phyloP scores from a whole-genome alignment of 1,140 invertebrate genomes.

The Lordiphosa collinella region DNA sequence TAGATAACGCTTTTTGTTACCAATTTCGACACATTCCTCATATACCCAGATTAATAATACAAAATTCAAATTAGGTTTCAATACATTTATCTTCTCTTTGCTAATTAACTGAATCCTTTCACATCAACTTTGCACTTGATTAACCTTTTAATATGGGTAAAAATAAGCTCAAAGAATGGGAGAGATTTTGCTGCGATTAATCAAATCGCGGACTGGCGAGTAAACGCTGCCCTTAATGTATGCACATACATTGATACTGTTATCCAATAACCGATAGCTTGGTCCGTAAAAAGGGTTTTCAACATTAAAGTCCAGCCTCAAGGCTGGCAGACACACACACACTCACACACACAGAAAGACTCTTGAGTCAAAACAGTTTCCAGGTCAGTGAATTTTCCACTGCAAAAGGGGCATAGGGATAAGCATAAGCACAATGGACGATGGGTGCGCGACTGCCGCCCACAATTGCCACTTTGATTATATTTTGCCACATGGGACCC shows the following conservation, averaged over 20 bases:
- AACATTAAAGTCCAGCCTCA: conserved; percentile 12
- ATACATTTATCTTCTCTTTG: conserved; percentile 8
- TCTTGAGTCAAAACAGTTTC: conserved; percentile 34
- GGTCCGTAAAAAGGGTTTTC: conserved; percentile 38
- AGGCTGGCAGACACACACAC: conserved; percentile 4
- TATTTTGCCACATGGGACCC: conserved; percentile 71
- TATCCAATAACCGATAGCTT: neutral
- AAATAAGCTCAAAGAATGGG: conserved; percentile 37
- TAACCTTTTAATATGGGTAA: conserved; percentile 41
- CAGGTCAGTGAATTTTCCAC: conserved; percentile 57
- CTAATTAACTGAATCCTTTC: conserved; percentile 63
- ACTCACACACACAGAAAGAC: neutral
- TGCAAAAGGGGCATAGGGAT: conserved; percentile 21
- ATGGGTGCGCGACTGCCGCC: conserved; percentile 14
- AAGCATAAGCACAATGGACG: conserved; percentile 42
- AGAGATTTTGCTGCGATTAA: conserved; percentile 39
- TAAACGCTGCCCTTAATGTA: conserved; percentile 22
- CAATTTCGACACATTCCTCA: too few species aligned
- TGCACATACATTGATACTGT: conserved; percentile 18
- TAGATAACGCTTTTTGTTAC: too few species aligned
- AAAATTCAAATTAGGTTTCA: neutral
- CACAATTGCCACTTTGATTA: conserved; percentile 67
- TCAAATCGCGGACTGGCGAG: conserved; percentile 22
- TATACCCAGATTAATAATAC: too few species aligned
- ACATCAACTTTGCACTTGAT: conserved; percentile 56